Evolutionary conservation across 2,888 invertebrate species (phyloP).

Genomic region (Zaprionus lineosus): DNA sequence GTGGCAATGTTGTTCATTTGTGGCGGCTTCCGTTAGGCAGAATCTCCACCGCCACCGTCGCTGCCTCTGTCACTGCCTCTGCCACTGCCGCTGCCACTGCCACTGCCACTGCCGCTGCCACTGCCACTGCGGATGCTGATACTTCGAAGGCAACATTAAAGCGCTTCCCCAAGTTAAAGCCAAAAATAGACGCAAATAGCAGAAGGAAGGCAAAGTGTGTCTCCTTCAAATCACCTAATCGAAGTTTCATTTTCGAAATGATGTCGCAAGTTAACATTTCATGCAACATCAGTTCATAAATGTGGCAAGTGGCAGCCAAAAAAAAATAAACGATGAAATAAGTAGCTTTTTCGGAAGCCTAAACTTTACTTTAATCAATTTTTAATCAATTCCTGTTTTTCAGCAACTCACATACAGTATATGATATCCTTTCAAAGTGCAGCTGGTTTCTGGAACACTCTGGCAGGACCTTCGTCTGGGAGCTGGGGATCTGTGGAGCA

Average conservation of each 20-base stretch:
- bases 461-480: not conserved
- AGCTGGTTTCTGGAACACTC: constrained; percentile 3
- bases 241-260: no score
- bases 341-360: no score
- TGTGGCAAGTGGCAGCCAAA: no score
- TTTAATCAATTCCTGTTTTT: no score
- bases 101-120: constrained; percentile 9
- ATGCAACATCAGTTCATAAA: no score
- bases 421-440: constrained; percentile 7
- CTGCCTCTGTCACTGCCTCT: constrained; percentile 11
- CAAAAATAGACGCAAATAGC: constrained; percentile 33
- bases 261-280: no score
- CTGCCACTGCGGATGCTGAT: constrained; percentile 16
- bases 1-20: constrained; percentile 67
- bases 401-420: no score
- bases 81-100: not conserved
- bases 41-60: constrained; percentile 9
- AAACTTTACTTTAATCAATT: no score
- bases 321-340: no score
- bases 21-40: constrained; percentile 58
- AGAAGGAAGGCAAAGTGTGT: not conserved
- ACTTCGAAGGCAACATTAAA: constrained; percentile 44
- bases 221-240: no score
- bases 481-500: not conserved
- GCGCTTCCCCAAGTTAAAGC: constrained; percentile 21